phyloP scores from a whole-genome alignment of 2,113 vertebrate genomes.

The Cavia aperea region DNA sequence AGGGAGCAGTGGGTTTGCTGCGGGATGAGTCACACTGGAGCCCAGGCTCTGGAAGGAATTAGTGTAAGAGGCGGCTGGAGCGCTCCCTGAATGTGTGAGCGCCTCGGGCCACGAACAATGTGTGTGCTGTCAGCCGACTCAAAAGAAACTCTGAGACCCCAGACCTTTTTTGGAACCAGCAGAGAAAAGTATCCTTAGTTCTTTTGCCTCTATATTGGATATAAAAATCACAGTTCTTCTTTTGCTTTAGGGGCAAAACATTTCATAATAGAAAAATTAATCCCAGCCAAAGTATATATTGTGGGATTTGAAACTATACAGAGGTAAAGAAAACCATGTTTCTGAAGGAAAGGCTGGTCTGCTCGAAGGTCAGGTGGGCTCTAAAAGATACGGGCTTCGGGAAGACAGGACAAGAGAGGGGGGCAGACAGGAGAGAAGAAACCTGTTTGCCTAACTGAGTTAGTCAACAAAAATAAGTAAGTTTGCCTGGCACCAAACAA shows the following conservation, averaged over 20 bases:
- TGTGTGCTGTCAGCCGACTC: constrained; percentile 4
- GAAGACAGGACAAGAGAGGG: not conserved
- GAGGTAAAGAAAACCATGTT: not conserved
- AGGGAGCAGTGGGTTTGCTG: constrained; percentile 13
- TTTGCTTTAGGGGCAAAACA: not conserved
- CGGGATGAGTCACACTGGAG: constrained; percentile 56
- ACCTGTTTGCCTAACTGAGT: not conserved
- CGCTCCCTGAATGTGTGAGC: constrained; percentile 32
- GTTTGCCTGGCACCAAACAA: not conserved
- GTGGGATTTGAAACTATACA: not conserved
- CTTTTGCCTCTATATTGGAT: not conserved
- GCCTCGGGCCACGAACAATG: not conserved
- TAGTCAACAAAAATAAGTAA: not conserved
- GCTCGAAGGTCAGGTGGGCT: not conserved
- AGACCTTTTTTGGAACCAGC: not conserved
- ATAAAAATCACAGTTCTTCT: not conserved
- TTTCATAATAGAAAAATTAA: constrained; percentile 10
- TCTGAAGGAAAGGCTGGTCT: not conserved
- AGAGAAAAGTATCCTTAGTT: not conserved
- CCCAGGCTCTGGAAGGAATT: constrained; percentile 56
- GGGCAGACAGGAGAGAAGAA: not conserved
- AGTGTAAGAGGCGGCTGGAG: constrained; percentile 42
- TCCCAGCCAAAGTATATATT: not conserved
- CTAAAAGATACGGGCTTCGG: not conserved
- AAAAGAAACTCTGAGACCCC: not conserved